These are phyloP conservation scores for Papilio machaon DNA, from an alignment of 1,140 invertebrate genomes.

Conservation along the genomic window DNA sequence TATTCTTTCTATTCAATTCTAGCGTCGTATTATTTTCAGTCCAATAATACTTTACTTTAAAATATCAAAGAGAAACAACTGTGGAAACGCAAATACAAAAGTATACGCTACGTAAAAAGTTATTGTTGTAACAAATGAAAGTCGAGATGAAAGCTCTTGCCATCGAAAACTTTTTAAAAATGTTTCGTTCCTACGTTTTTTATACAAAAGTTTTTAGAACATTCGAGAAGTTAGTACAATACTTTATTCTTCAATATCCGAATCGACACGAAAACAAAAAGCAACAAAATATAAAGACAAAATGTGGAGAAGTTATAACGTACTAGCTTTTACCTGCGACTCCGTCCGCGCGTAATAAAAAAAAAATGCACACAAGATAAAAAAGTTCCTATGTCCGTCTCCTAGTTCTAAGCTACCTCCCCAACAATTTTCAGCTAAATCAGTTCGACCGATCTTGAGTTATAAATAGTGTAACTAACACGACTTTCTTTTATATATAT, in stretches of 20 bases:
- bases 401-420: too few relatives aligned
- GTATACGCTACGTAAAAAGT: neutral
- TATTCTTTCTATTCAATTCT: neutral
- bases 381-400: too few relatives aligned
- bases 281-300: neutral
- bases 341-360: too few relatives aligned
- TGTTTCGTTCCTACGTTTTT: neutral
- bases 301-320: neutral
- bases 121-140: slow-evolving; percentile 1
- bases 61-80: neutral
- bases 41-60: neutral
- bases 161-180: neutral
- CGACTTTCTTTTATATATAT: too few relatives aligned
- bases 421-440: too few relatives aligned
- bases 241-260: neutral
- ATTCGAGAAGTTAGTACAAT: neutral
- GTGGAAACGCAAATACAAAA: neutral
- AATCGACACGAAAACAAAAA: neutral
- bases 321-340: too few relatives aligned
- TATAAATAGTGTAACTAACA: too few relatives aligned
- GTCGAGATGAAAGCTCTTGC: slow-evolving; percentile 1
- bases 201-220: slow-evolving; percentile 4
- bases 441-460: too few relatives aligned
- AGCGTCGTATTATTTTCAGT: neutral
- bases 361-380: too few relatives aligned